phyloP scores from a whole-genome alignment of 2,888 invertebrate species.

The Idaea straminata region DNA sequence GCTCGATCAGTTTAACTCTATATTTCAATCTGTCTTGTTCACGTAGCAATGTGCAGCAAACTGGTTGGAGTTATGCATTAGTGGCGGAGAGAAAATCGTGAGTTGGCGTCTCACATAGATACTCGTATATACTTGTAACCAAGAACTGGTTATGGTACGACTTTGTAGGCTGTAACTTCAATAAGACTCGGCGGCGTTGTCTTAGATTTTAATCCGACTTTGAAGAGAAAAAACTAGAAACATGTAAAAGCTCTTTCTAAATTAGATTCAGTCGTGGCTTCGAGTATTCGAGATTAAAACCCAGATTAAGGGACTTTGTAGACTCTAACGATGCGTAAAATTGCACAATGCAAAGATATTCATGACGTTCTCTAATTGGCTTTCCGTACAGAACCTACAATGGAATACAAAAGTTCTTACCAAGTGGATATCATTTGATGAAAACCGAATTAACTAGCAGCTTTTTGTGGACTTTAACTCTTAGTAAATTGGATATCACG shows the following conservation, averaged over 20 bases:
- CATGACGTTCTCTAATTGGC: background rate
- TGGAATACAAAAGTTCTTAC: background rate
- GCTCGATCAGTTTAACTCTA: constrained; percentile 34
- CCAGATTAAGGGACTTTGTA: background rate
- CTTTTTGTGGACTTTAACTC: background rate
- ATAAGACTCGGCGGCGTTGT: constrained; percentile 36
- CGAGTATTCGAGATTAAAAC: background rate
- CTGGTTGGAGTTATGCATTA: constrained; percentile 34
- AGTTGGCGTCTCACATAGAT: constrained; percentile 27
- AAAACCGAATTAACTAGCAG: background rate
- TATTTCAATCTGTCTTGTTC: constrained; percentile 27
- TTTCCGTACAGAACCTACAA: background rate
- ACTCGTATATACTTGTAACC: constrained; percentile 38
- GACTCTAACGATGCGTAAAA: background rate
- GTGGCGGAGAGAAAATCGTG: constrained; percentile 40
- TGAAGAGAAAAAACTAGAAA: background rate
- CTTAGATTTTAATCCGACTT: constrained; percentile 35
- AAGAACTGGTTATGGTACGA: constrained; percentile 58
- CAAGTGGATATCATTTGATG: background rate
- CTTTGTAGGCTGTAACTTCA: constrained; percentile 44
- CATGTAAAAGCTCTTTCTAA: constrained; percentile 1
- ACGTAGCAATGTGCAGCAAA: constrained; percentile 36
- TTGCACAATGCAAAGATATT: background rate
- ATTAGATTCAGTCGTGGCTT: background rate
- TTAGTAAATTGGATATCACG: background rate